Evolutionary conservation across 1,140 invertebrate genomes (phyloP), one percentile per base, ranked within the genome.

Genomic region (Caenorhabditis inopinata): DNA sequence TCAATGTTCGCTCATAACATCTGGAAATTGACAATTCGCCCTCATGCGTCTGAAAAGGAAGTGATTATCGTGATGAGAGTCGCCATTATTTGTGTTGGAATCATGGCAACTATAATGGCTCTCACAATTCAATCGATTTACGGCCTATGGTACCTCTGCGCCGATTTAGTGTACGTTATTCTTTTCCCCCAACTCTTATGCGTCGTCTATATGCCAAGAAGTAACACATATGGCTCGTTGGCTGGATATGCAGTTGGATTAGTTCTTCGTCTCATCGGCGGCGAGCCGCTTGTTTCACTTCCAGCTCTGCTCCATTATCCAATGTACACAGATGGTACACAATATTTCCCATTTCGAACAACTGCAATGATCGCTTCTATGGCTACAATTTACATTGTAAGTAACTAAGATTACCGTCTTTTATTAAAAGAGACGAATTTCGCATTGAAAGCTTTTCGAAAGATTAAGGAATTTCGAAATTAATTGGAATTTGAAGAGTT

Each of bases 1-100:
- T 96, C 95, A 18, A 98, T 98, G 96, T 98, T 98, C 89, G 95
- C 96, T 74, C 92, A 95, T 87, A 98, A 98, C 89, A 94, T 98
- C 80, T 98, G 97, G 91, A 96, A 95, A 90, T 91, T 96, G 86
- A 95, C 97, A 87, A 96, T 98, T 90, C 91, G 95, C 83, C 95
- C 96, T 90, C 92, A 93, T 89, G 95, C 95, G 32, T 95, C 94
- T 53, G 95, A 96, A 89, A 94, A 93, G 92, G 96, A 98, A 91
- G 96, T 98, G 84, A 94, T 98, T 85, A 96, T 95, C 94, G 95
- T 98, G 86, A 98, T 99, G 96, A 91, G 96, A 84, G 91, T 93
- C 0, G 93, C 94, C 51, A 98, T 98, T 84, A 91, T 96, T 77
- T 92, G 96, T n/a, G 95, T 97, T 53, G 96, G 96, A 5, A 91